Evolutionary conservation across 2,888 invertebrate genomes (phyloP), one percentile per base, ranked within the genome.

Genomic region (Thelaira solivaga): DNA sequence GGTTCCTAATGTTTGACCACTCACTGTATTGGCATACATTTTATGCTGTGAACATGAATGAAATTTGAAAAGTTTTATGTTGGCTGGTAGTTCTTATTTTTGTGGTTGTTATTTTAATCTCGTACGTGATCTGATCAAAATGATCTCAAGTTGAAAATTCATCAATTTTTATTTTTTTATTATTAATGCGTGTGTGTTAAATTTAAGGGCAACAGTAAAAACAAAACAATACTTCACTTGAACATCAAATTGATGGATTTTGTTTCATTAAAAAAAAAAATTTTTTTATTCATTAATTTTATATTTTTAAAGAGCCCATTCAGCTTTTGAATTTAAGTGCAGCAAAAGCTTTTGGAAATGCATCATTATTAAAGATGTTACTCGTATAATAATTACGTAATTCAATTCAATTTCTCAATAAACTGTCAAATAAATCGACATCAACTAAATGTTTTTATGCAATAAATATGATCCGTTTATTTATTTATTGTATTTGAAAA

Each of bases 161-260:
- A n/a, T 13, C 29, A 13, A 10, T 29, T 49, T 34, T 22, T 7
- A 2, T 24, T 29, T 55, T 10, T 1, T n/a, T 55, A 18, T 7
- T 49, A 24, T 31, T 53, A 49, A 49, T 64, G 49, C 26, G 7
- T 59, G 22, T 59, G n/a, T 11, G 59, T n/a, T n/a, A 26, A 11
- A 18, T 16, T 59, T 59, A 49, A 36, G 18, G 43, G 20, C 41
- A 55, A 47, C 24, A 45, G 2, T 8, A 18, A 7, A 45, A 45
- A 13, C 26, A 41, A 11, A 53, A 57, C 47, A 61, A 71, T 51
- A 61, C 61, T 59, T 61, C 51, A 61, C 39, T 53, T 34, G 51
- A 34, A 61, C 61, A 61, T 71, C 61, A 71, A 61, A 61, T 41
- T 43, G 69, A 61, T 49, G 57, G 24, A 62, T 62, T 20, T 24